phyloP scores from a whole-genome alignment of 2,797 vertebrate genomes.

The Triplophysa bombifrons region DNA sequence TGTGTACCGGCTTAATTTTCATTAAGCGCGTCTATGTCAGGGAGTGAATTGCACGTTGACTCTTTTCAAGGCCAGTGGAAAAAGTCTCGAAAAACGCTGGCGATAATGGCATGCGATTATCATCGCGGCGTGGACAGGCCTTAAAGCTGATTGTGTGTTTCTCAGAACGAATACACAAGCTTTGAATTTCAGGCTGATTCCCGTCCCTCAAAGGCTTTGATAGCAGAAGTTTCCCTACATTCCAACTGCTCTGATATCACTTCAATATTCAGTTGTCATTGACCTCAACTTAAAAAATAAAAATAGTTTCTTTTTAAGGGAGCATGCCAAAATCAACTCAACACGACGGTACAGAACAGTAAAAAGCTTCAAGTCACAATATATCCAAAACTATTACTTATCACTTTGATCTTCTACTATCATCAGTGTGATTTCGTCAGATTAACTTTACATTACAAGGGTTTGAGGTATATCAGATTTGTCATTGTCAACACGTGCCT shows the following conservation, averaged over 20 bases:
- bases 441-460: slow-evolving; percentile 95
- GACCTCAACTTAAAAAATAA: slow-evolving; percentile 20
- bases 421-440: slow-evolving; percentile 84
- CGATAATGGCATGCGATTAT: too few relatives aligned
- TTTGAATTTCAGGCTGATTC: slow-evolving; percentile 29
- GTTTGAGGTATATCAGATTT: slow-evolving; percentile 99
- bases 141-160: slow-evolving; percentile 31
- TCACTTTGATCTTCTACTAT: slow-evolving; percentile 73
- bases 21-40: too few relatives aligned
- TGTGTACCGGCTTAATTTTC: too few relatives aligned
- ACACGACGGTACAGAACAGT: slow-evolving; percentile 82
- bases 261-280: slow-evolving; percentile 42
- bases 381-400: slow-evolving; percentile 89
- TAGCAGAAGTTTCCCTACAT: neutral
- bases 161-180: slow-evolving; percentile 22
- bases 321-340: slow-evolving; percentile 63
- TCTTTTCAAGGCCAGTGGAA: too few relatives aligned
- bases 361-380: slow-evolving; percentile 90
- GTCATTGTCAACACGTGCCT: slow-evolving; percentile 94
- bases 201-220: neutral
- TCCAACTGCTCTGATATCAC: neutral
- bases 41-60: too few relatives aligned
- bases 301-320: slow-evolving; percentile 39
- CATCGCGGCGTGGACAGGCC: too few relatives aligned
- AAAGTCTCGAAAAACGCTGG: too few relatives aligned